Conservation (phyloP, 2,113 vertebrate genomes). For the Cepphus grylle region DNA sequence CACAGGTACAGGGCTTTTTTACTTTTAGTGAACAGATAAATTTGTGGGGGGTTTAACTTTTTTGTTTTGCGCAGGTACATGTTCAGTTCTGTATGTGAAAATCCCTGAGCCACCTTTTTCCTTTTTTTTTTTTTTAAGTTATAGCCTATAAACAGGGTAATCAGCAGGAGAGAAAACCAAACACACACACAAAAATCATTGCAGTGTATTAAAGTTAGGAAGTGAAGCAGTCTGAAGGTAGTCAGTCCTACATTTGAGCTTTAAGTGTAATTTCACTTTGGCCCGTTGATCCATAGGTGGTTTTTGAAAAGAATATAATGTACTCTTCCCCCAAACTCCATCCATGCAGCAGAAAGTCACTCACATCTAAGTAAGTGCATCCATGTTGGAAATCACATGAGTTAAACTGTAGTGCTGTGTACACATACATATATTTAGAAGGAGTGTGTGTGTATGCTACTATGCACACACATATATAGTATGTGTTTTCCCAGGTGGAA, state of each 20-base stretch:
- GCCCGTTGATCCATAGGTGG: neutral
- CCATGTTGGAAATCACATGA: rapidly evolving
- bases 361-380: neutral
- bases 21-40: neutral
- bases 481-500: neutral
- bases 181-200: neutral
- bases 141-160: neutral
- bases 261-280: neutral
- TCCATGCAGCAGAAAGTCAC: neutral
- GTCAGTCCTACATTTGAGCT: neutral
- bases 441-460: neutral
- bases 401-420: neutral
- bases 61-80: neutral
- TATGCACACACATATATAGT: neutral
- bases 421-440: neutral
- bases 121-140: neutral
- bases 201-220: neutral
- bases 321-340: neutral
- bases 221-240: neutral
- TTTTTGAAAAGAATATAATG: neutral
- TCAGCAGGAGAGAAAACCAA: neutral
- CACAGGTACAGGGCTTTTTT: neutral
- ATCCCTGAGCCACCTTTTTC: neutral
- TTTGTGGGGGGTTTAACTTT: neutral
- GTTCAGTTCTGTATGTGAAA: neutral